These are phyloP conservation scores for Hyperoplus lanceolatus DNA, from an alignment of 2,797 vertebrate genomes.

Conservation along the genomic window DNA sequence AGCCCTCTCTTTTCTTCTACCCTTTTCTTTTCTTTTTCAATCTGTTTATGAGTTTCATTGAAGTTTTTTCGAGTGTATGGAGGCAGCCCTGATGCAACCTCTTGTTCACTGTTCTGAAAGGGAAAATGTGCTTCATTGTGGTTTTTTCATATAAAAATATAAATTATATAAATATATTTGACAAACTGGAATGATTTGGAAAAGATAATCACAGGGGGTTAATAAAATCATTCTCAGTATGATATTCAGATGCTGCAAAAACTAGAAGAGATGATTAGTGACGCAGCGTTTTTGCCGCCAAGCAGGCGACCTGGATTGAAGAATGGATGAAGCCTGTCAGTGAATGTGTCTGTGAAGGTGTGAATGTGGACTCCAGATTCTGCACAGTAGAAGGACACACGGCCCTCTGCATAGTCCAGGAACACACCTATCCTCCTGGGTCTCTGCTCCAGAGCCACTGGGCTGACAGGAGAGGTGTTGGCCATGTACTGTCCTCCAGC, in stretches of 20 bases:
- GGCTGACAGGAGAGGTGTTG: slow-evolving; percentile 75
- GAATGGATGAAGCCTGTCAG: slow-evolving; percentile 83
- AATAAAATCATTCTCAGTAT: not conserved
- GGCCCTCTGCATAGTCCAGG: slow-evolving; percentile 81
- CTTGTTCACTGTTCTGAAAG: slow-evolving; percentile 39
- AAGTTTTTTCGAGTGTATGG: slow-evolving; percentile 61
- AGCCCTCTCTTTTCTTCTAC: slow-evolving; percentile 68
- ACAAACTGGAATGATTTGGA: not conserved
- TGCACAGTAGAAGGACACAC: slow-evolving; percentile 83
- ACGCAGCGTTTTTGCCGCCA: slow-evolving; percentile 81
- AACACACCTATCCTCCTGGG: slow-evolving; percentile 81
- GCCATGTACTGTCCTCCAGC: slow-evolving; percentile 77
- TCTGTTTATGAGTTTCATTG: slow-evolving; percentile 71
- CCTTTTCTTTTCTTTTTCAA: slow-evolving; percentile 58
- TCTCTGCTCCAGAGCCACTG: slow-evolving; percentile 70
- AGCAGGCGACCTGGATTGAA: slow-evolving; percentile 84
- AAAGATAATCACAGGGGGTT: not conserved
- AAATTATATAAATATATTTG: slow-evolving; percentile 43
- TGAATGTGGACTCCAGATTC: slow-evolving; percentile 83
- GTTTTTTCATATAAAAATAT: slow-evolving; percentile 13
- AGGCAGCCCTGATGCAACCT: slow-evolving; percentile 43
- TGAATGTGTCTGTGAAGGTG: slow-evolving; percentile 84
- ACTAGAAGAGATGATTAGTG: slow-evolving; percentile 79
- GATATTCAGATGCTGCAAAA: slow-evolving; percentile 82
- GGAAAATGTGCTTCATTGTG: slow-evolving; percentile 41